phyloP scores from a whole-genome alignment of 1,140 invertebrate genomes.

The Ruditapes philippinarum region DNA sequence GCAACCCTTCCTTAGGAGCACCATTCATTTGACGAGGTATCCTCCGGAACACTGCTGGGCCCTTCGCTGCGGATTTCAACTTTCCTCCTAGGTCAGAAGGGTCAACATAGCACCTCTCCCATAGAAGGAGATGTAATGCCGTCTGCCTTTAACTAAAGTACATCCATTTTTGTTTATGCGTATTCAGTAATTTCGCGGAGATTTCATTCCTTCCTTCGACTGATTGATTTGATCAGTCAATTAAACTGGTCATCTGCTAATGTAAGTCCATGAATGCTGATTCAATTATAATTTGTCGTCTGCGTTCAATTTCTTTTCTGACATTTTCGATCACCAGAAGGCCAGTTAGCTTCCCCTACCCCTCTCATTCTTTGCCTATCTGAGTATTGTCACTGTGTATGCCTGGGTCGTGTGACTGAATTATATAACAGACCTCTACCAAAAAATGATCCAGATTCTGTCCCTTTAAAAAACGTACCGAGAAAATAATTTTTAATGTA shows the following conservation, averaged over 20 bases:
- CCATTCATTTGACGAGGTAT: not conserved
- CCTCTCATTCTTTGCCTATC: not conserved
- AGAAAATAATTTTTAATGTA: too few species aligned
- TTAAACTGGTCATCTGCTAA: not conserved
- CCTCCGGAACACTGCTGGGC: not conserved
- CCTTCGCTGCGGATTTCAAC: not conserved
- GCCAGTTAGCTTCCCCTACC: not conserved
- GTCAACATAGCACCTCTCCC: constrained; percentile 12
- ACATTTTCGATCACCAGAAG: constrained; percentile 1
- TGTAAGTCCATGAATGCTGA: not conserved
- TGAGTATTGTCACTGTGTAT: not conserved
- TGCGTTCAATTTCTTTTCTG: not conserved
- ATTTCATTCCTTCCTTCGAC: too few species aligned
- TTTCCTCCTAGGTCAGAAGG: not conserved
- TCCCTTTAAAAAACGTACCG: too few species aligned
- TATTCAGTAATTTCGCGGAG: too few species aligned
- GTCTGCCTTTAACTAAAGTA: not conserved
- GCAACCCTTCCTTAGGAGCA: not conserved
- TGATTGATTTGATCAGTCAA: too few species aligned
- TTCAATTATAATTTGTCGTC: not conserved
- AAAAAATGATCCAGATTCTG: too few species aligned
- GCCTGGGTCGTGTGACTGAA: not conserved
- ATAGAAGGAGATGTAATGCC: not conserved
- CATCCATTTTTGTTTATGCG: not conserved
- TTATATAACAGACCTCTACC: not conserved